phyloP scores from a whole-genome alignment of 2,797 vertebrate genomes.

The Muscicapa striata region DNA sequence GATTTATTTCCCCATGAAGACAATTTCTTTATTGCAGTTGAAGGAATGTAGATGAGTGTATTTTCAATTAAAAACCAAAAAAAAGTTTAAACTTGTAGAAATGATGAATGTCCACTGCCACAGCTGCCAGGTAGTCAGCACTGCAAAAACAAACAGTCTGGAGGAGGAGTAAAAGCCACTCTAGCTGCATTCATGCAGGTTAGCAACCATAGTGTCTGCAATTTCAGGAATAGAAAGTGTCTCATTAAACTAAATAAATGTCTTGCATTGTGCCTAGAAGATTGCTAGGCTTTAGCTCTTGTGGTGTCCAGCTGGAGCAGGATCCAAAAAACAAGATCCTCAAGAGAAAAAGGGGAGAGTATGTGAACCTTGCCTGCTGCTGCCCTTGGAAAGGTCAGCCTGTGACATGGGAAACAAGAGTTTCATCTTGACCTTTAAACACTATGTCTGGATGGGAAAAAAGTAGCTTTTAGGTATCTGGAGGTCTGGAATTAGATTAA shows the following conservation, averaged over 20 bases:
- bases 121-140: not conserved
- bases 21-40: not conserved
- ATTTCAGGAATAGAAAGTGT: not conserved
- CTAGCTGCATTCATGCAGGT: not conserved
- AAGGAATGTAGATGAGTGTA: not conserved
- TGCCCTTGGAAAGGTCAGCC: slow-evolving; percentile 41
- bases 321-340: not conserved
- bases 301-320: not conserved
- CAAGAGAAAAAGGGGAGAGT: not conserved
- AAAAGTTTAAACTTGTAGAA: not conserved
- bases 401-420: not conserved
- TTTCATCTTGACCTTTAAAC: slow-evolving; percentile 53
- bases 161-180: not conserved
- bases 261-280: not conserved
- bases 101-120: not conserved
- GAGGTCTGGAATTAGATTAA: not conserved
- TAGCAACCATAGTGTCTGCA: not conserved
- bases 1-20: slow-evolving; percentile 12
- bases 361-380: not conserved
- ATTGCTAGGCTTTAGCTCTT: not conserved
- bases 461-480: not conserved
- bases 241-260: not conserved
- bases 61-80: slow-evolving; percentile 23
- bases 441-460: not conserved
- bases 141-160: not conserved